Evolutionary conservation across 2,113 vertebrate species (phyloP).

Genomic region (Esox niger): DNA sequence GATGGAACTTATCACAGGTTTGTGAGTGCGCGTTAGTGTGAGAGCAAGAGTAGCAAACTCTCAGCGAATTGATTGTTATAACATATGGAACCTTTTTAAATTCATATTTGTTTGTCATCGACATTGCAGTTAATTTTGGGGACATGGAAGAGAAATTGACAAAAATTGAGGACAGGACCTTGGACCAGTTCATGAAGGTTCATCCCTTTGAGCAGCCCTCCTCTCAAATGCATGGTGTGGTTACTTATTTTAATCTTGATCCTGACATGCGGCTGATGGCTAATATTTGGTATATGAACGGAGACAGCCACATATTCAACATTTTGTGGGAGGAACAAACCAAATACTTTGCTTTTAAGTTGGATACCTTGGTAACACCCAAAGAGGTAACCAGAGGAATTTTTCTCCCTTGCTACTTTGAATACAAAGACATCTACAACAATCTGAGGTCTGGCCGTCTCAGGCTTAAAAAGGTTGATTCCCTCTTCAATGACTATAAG

Average conservation of each 20-base stretch:
- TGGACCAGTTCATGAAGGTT: conserved; percentile 66
- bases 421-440: conserved; percentile 62
- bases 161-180: conserved; percentile 57
- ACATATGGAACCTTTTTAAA: background rate
- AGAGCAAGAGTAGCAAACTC: too few relatives aligned
- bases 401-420: conserved; percentile 58
- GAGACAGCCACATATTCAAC: conserved; percentile 77
- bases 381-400: conserved; percentile 37
- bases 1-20: conserved; percentile 74
- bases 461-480: conserved; percentile 72
- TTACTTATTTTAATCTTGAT: conserved; percentile 72
- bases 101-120: background rate
- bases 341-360: fast-evolving
- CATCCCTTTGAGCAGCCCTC: conserved; percentile 12
- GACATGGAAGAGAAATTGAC: conserved; percentile 51
- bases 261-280: conserved; percentile 61
- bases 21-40: background rate
- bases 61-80: too few relatives aligned
- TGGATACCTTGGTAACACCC: conserved; percentile 25
- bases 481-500: conserved; percentile 70
- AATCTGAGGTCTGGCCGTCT: conserved; percentile 73
- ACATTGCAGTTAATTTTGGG: conserved; percentile 70
- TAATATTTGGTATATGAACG: conserved; percentile 47
- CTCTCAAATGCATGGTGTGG: fast-evolving
- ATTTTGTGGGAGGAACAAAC: conserved; percentile 76